Evolutionary conservation across 1,140 invertebrate species (phyloP).

Genomic region (Popillia japonica): DNA sequence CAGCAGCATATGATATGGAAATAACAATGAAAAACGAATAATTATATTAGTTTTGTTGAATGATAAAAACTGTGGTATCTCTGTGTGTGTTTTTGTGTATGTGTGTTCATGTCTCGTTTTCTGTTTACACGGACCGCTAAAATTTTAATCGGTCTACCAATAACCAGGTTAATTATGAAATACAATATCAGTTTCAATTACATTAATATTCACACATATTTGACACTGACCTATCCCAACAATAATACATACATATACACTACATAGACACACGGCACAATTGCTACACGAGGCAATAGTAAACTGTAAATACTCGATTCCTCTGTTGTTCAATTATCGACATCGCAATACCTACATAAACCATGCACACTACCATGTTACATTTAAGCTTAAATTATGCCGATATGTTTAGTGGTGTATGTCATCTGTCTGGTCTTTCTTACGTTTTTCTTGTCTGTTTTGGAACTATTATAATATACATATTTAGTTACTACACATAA

Average conservation of each 20-base stretch:
- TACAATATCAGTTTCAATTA: conserved; percentile 58
- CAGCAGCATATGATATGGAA: conserved; percentile 6
- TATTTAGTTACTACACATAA: no score
- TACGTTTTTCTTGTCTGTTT: background rate
- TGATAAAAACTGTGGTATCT: background rate
- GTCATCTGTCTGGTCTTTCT: background rate
- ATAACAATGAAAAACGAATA: conserved; percentile 38
- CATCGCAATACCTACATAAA: background rate
- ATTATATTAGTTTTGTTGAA: background rate
- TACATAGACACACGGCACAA: background rate
- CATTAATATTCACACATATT: conserved; percentile 59
- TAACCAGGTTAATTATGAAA: conserved; percentile 55
- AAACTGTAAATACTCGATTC: conserved; percentile 33
- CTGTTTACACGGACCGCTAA: conserved; percentile 48
- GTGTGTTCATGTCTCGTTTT: background rate
- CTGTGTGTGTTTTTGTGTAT: background rate
- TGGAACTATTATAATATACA: no score
- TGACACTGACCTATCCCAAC: conserved; percentile 55
- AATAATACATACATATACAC: background rate
- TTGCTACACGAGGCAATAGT: conserved; percentile 16
- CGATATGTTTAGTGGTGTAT: background rate
- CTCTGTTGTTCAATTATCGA: conserved; percentile 33
- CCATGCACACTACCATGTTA: background rate
- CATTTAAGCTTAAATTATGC: conserved; percentile 19
- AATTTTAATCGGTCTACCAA: conserved; percentile 50